Conservation (phyloP, 1,140 invertebrate species). For the Dinoponera quadriceps region DNA sequence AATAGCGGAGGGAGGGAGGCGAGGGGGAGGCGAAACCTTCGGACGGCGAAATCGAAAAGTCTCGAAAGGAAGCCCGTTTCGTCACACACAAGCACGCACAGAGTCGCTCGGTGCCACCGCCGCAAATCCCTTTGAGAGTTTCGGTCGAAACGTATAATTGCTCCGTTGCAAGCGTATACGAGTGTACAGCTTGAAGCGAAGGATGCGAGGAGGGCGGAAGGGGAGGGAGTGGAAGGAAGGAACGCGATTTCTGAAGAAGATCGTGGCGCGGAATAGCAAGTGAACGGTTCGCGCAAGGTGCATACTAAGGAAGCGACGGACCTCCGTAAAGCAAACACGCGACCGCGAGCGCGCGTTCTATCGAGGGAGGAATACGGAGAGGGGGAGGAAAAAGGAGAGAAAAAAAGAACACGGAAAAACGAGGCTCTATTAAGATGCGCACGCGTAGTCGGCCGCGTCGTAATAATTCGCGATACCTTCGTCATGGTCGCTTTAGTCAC, state of each 20-base stretch:
- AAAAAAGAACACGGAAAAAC: slow-evolving; percentile 7
- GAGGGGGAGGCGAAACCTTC: background rate
- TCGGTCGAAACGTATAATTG: slow-evolving; percentile 3
- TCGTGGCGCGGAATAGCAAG: slow-evolving; percentile 28
- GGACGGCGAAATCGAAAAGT: slow-evolving; percentile 27
- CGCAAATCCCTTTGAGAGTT: slow-evolving; percentile 26
- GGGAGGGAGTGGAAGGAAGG: background rate
- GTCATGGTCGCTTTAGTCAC: slow-evolving; percentile 33
- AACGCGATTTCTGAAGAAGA: slow-evolving; percentile 43
- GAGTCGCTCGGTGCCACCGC: background rate
- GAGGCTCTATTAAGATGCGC: background rate
- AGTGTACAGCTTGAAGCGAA: background rate
- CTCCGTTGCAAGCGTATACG: background rate
- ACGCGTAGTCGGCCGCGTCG: background rate
- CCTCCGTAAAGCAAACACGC: background rate
- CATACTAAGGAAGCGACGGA: slow-evolving; percentile 8
- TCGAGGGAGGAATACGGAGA: too few relatives aligned
- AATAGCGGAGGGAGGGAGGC: background rate
- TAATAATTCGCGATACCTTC: slow-evolving; percentile 42
- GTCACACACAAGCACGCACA: background rate
- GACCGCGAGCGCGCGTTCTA: background rate
- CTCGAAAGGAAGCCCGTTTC: slow-evolving; percentile 6
- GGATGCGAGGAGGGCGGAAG: background rate
- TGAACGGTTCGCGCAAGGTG: background rate
- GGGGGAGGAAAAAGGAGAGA: too few relatives aligned